These are phyloP conservation scores for Orthosia cruda DNA, from an alignment of 2,888 invertebrate species.

Conservation along the genomic window DNA sequence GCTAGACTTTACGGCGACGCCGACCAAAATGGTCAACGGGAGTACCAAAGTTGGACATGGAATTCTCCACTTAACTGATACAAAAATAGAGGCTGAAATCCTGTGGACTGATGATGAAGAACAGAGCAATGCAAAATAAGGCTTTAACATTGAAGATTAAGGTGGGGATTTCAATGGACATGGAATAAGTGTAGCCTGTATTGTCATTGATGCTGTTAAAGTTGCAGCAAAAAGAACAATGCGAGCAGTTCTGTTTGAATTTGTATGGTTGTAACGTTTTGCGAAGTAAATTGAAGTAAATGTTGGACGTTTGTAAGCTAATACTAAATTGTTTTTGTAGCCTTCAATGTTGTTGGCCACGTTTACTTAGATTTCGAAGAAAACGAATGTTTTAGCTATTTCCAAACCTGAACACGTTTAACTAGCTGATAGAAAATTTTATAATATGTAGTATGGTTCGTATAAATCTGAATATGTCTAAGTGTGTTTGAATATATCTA, in stretches of 20 bases:
- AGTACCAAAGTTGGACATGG: conserved; percentile 53
- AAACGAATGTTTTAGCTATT: conserved; percentile 25
- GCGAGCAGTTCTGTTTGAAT: conserved; percentile 58
- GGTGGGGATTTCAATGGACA: conserved; percentile 29
- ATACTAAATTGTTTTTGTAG: conserved; percentile 52
- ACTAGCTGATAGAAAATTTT: not conserved
- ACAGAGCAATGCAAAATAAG: conserved; percentile 40
- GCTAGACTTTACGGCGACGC: conserved; percentile 80
- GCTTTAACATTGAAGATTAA: conserved; percentile 39
- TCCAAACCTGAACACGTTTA: not conserved
- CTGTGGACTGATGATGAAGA: conserved; percentile 25
- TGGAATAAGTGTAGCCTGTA: conserved; percentile 51
- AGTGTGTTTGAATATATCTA: not conserved
- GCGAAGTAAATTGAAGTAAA: conserved; percentile 64
- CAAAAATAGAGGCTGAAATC: conserved; percentile 53
- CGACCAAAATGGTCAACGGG: conserved; percentile 76
- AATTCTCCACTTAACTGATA: conserved; percentile 51
- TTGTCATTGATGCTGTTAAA: conserved; percentile 70
- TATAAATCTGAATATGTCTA: not conserved
- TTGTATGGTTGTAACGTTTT: conserved; percentile 61
- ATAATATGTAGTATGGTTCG: not conserved
- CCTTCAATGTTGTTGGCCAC: conserved; percentile 27
- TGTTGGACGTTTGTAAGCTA: conserved; percentile 61
- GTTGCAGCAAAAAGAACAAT: conserved; percentile 68
- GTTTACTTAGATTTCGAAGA: conserved; percentile 18